phyloP scores from a whole-genome alignment of 2,888 invertebrate species.

The Stenolophus ochropezus region DNA sequence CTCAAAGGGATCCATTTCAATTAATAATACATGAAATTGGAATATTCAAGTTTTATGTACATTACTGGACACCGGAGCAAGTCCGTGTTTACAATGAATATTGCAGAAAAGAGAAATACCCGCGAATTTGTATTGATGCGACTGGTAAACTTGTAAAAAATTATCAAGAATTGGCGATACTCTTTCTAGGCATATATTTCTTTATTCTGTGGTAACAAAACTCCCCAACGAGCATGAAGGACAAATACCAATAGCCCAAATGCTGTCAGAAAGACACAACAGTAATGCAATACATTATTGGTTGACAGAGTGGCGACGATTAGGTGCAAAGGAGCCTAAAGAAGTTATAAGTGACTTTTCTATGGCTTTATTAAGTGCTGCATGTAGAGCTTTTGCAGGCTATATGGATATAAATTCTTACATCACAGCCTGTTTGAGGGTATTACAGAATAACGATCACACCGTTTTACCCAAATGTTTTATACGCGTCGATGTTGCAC shows the following conservation, averaged over 20 bases:
- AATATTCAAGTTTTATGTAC: neutral
- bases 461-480: slow-evolving; percentile 45
- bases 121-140: neutral
- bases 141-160: neutral
- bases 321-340: neutral
- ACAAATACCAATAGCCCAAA: neutral
- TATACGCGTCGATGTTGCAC: slow-evolving; percentile 29
- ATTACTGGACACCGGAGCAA: neutral
- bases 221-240: neutral
- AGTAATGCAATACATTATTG: neutral
- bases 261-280: neutral
- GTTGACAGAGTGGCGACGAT: neutral
- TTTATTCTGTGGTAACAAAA: neutral
- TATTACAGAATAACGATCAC: neutral
- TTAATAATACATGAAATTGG: neutral
- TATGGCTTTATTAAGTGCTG: neutral
- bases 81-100: neutral
- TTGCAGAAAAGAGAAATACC: neutral
- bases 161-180: neutral
- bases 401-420: neutral
- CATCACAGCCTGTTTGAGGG: neutral
- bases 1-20: neutral
- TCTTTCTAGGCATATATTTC: neutral
- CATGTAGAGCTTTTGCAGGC: neutral
- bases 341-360: neutral